A percentile compares a stretch with the other conserved stretches of the same genome.
Conservation (phyloP, 1,140 invertebrate species). For the Mactra quadrangularis region DNA sequence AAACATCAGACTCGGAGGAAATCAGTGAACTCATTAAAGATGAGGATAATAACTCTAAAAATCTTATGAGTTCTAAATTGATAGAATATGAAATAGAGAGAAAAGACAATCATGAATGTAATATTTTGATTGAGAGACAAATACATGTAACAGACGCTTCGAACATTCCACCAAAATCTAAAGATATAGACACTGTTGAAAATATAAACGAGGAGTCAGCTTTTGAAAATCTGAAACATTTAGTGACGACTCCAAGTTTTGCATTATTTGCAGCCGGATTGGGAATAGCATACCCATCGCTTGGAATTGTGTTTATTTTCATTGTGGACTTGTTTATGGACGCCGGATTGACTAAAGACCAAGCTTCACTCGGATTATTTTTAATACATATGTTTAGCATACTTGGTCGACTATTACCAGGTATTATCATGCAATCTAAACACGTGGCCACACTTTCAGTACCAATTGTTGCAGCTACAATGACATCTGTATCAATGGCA, state of each 20-base stretch:
- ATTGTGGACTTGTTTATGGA: constrained; percentile 20
- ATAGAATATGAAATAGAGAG: neutral
- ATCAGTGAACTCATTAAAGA: neutral
- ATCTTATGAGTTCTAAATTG: neutral
- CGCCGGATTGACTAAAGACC: constrained; percentile 8
- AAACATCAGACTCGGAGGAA: neutral
- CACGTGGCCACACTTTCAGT: neutral
- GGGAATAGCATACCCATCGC: neutral
- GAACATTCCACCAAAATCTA: neutral
- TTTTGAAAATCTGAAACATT: neutral
- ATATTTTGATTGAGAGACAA: constrained; percentile 5
- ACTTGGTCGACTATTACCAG: constrained; percentile 18
- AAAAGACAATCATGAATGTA: no score
- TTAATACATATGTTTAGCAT: constrained; percentile 21
- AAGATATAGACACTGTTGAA: neutral
- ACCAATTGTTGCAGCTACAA: neutral
- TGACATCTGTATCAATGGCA: neutral
- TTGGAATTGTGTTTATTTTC: constrained; percentile 13
- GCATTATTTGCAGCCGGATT: constrained; percentile 12
- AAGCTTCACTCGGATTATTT: constrained; percentile 7
- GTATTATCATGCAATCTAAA: constrained; percentile 10
- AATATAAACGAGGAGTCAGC: neutral
- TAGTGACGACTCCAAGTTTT: neutral
- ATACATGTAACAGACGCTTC: neutral
- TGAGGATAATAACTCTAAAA: neutral